Evolutionary conservation across 1,140 invertebrate species (phyloP).

Genomic region (Tribolium castaneum): DNA sequence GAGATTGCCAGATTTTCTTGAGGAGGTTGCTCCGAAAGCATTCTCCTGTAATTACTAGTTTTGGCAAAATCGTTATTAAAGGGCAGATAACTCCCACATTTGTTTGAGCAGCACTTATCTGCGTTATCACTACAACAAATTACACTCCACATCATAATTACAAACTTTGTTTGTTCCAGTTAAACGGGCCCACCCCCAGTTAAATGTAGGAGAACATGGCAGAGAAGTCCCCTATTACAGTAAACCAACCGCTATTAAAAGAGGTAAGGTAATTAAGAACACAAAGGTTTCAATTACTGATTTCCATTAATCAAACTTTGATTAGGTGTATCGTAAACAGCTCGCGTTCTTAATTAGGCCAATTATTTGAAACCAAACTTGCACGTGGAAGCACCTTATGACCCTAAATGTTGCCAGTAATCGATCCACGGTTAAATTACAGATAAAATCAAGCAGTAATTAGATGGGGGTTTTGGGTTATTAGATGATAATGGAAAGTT

Average conservation of each 20-base stretch:
- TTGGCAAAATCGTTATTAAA: neutral
- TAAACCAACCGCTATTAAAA: constrained; percentile 60
- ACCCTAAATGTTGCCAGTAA: too few relatives aligned
- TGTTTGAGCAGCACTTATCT: neutral
- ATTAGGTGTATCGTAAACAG: too few relatives aligned
- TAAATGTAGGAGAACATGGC: constrained; percentile 50
- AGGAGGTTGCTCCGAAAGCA: neutral
- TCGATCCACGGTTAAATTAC: too few relatives aligned
- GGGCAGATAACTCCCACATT: neutral
- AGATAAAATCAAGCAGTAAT: too few relatives aligned
- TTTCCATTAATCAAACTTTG: too few relatives aligned
- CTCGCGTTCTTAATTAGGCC: too few relatives aligned
- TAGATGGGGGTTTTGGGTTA: too few relatives aligned
- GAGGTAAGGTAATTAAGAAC: constrained; percentile 53
- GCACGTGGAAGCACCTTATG: too few relatives aligned
- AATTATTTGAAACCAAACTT: too few relatives aligned
- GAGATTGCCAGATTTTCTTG: neutral
- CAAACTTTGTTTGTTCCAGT: constrained; percentile 53
- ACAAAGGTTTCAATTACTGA: neutral
- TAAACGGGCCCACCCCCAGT: constrained; percentile 54
- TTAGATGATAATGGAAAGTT: too few relatives aligned
- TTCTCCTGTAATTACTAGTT: neutral
- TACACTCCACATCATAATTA: neutral
- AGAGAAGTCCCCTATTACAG: constrained; percentile 52
- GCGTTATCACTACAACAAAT: neutral